Base-by-base conservation (phyloP, 1,140 invertebrate species). In the Brachionus paranguensis region DNA sequence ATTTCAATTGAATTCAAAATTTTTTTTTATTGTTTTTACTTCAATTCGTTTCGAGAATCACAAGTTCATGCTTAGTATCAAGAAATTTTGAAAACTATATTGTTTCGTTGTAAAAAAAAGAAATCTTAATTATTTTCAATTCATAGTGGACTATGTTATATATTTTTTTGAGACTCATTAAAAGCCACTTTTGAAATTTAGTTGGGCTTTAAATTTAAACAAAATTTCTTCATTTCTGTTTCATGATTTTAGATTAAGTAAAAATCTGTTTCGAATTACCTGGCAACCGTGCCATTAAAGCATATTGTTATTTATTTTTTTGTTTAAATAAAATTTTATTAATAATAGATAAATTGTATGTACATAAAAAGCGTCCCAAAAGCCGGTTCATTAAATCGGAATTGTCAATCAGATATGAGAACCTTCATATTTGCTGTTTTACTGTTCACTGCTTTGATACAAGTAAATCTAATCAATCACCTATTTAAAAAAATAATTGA, bases 21-120 rank as follows among this genome's bases (percentile, higher is more conserved):
- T 68, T 41, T 72, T 72, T 72, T 20, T 60, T 60, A 20, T 60
- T 60, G 17, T 60, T 60, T 60, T 60, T 60, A 20, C 43, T 41
- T 43, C n/a, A 12, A 20, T 72, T 72, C 37, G 14, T 41, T 72
- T 72, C 37, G n/a, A 20, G 68, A 72, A 72, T 68, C 65, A 68
- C 65, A 68, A 72, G 68, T 72, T 72, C 68, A 72, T 72, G 68
- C 68, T 72, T 43, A 72, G 68, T 72, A 72, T 72, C 68, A 72
- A 72, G 37, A 72, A 68, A 68, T 68, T 68, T 68, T 29, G 33
- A 68, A 29, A 68, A 60, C 53, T 60, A 60, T 60, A 60, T 60
- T 60, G 53, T 60, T 60, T 60, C 53, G 10, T 60, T 60, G 4
- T 55, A 20, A 60, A 68, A 68, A 68, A 68, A 68, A 68, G 65